Base-by-base conservation (phyloP, 2,888 invertebrate genomes). In the Heliconius ethilla region DNA sequence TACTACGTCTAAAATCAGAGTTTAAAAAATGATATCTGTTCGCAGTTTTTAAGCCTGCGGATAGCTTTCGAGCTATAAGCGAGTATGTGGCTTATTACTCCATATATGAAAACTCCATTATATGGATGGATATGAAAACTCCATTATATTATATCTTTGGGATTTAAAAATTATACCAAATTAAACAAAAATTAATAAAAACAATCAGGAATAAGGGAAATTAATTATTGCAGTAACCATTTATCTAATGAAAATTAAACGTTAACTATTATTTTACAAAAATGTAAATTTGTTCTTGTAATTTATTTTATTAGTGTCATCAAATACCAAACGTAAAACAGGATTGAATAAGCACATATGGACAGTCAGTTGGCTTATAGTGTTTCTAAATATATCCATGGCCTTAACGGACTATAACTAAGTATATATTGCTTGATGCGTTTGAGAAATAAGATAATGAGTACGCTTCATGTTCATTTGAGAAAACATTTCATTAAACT, bases 291-390 rank as follows among this genome's bases (percentile, higher is more conserved):
- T 76, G 66, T 76, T 76, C 70, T 74, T 33, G 40, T 78, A 80
- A n/a, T 80, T 74, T 84, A 87, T 88, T 87, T 86, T 88, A 88
- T 89, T 86, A 83, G 84, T 86, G 86, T 84, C 86, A 85, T 87
- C 86, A 92, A 92, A 91, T 91, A 91, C 88, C 91, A 90, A 85
- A 84, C 84, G 87, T 82, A 84, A 83, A 90, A 91, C 91, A 89
- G 89, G 92, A 89, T 89, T 82, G 80, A 80, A 83, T 83, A 80
- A 88, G 90, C 91, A 90, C 82, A 83, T 83, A 81, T 83, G 83
- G 84, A 85, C 82, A 66, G 83, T 82, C 79, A 81, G 82, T 81
- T 81, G 82, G 78, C 37, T 59, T 72, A 59, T 59, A 75, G 79
- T 83, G 85, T 91, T 90, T 88, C 89, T 86, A 86, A 91, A 90